Percentiles rank a stretch among this genome's conserved stretches.
Conservation (phyloP, 2,113 vertebrate species). For the Salvator merianae region DNA sequence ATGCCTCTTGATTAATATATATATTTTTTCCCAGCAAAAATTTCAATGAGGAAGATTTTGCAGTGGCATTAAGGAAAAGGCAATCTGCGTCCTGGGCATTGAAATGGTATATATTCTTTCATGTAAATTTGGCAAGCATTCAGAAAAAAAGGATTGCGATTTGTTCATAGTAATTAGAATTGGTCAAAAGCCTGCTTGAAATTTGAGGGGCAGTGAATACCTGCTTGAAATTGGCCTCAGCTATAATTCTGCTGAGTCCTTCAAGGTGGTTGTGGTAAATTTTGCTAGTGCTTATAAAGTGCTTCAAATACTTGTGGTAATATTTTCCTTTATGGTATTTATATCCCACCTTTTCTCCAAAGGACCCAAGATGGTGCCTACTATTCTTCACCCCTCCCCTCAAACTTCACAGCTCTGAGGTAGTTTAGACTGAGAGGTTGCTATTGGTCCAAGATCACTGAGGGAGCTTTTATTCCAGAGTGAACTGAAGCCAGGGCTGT, state of each 20-base stretch:
- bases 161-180: background rate
- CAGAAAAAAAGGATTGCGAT: background rate
- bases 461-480: no score
- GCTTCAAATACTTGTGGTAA: background rate
- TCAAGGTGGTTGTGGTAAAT: background rate
- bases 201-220: background rate
- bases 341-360: background rate
- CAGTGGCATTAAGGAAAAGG: constrained; percentile 87
- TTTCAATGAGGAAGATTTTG: constrained; percentile 92
- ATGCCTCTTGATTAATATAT: constrained; percentile 10
- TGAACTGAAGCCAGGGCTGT: no score
- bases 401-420: no score
- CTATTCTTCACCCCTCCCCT: no score
- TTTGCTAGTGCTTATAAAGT: background rate
- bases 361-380: no score
- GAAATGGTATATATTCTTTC: constrained; percentile 84
- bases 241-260: background rate
- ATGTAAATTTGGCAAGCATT: background rate
- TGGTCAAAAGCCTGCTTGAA: background rate
- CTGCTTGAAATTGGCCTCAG: background rate
- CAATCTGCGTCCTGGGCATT: constrained; percentile 96
- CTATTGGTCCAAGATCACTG: no score
- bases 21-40: constrained; percentile 79
- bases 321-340: background rate
- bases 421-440: no score